These are phyloP conservation scores for Ceyx margarethae DNA, from an alignment of 2,113 vertebrate species.

Conservation along the genomic window DNA sequence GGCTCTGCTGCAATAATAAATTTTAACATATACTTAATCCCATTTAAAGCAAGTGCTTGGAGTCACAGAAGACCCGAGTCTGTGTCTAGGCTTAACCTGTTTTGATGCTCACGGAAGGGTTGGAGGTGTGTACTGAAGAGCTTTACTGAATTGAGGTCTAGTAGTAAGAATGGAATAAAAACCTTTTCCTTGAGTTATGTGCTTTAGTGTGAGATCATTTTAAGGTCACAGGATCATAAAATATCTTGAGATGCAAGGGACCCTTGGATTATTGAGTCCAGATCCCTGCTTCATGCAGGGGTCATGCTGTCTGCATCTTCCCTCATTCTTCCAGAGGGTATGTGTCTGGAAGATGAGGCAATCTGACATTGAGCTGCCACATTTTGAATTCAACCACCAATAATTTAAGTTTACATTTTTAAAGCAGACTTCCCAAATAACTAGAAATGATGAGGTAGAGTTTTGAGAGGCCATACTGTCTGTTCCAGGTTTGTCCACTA, in stretches of 20 bases:
- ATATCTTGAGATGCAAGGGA: neutral
- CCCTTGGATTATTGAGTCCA: neutral
- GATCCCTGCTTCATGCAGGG: neutral
- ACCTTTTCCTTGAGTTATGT: neutral
- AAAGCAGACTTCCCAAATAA: neutral
- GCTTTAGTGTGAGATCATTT: neutral
- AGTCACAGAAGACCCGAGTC: neutral
- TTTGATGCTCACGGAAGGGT: neutral
- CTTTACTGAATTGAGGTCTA: neutral
- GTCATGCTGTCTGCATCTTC: neutral
- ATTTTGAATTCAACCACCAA: neutral
- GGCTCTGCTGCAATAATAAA: neutral
- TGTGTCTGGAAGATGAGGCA: neutral
- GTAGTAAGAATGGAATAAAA: neutral
- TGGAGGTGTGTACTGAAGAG: neutral
- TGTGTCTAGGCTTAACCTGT: neutral
- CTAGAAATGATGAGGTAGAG: neutral
- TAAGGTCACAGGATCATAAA: neutral
- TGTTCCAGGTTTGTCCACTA: accelerated
- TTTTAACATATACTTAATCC: neutral
- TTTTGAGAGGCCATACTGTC: neutral
- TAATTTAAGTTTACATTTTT: neutral
- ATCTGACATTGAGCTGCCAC: neutral
- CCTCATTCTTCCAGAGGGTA: neutral
- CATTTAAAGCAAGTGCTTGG: neutral